Evolutionary conservation across 2,797 vertebrate genomes (phyloP), one percentile per base, ranked within the genome.

Genomic region (Crotalus adamanteus): DNA sequence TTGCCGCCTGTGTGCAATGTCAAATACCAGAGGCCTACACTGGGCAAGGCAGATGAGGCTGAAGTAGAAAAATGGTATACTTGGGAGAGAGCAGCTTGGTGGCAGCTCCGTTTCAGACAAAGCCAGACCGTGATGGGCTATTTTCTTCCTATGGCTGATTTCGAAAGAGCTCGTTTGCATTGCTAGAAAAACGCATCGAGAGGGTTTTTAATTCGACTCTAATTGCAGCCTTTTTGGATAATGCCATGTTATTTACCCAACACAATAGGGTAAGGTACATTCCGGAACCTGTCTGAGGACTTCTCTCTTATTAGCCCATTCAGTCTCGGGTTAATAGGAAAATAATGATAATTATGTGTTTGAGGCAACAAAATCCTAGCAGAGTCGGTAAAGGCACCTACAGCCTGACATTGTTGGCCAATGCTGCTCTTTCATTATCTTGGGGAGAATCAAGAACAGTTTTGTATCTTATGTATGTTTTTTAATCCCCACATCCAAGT

Each of bases 171-270:
- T 55, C 22, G 18, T 85, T 93, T 88, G 51, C 86, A 37, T 47
- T 63, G 85, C 87, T 47, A 59, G 87, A 61, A 63, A 73, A n/a
- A 78, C 61, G 86, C 90, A 92, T 69, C 83, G 60, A 91, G 73
- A 88, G 37, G 26, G 42, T 11, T 31, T 83, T 88, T 63, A n/a
- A 92, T 56, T 28, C 14, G 56, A 31, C 69, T 47, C 59, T 88
- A 92, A 88, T 94, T 94, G 93, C 4, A 90, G 83, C 89, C 37
- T 92, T 92, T 83, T 26, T 83, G 60, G 55, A 78, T 92, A 89
- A 90, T 69, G 59, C 91, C 86, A 53, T 51, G n/a, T 85, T 63
- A 91, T 92, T 56, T 91, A 55, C 42, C 73, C 91, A 55, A 85
- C 5, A 78, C 4, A 25, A 37, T 37, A 86, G 69, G 92, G 69